These are phyloP conservation scores for Apeira syringaria DNA, from an alignment of 2,888 invertebrate species.

Conservation along the genomic window DNA sequence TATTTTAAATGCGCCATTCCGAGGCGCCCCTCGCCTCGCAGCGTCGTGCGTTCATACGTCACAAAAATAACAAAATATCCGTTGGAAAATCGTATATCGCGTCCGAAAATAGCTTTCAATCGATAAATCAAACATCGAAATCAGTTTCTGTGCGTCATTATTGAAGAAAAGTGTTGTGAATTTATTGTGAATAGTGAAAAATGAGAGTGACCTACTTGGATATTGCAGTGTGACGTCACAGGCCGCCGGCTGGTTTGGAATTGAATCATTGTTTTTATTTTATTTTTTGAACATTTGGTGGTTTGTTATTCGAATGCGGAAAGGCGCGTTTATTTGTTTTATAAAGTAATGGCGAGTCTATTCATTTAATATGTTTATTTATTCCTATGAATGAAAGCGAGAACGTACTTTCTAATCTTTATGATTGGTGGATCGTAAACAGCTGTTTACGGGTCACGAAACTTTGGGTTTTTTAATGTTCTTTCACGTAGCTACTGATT, in stretches of 20 bases:
- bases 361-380: no score
- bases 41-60: conserved; percentile 45
- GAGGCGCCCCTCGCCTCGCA: conserved; percentile 47
- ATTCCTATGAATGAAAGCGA: no score
- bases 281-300: conserved; percentile 23
- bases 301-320: background rate
- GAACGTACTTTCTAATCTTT: background rate
- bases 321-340: background rate
- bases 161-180: conserved; percentile 14
- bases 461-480: no score
- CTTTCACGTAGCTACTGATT: no score
- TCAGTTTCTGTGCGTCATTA: background rate
- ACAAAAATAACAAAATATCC: conserved; percentile 46
- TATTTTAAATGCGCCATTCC: conserved; percentile 61
- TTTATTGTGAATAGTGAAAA: conserved; percentile 14
- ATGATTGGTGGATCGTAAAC: background rate
- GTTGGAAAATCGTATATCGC: conserved; percentile 25
- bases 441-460: background rate
- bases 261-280: conserved; percentile 21
- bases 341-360: no score
- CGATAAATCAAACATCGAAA: conserved; percentile 10
- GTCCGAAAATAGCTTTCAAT: conserved; percentile 9
- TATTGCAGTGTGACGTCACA: conserved; percentile 54
- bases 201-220: conserved; percentile 47
- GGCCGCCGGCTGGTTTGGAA: conserved; percentile 25